Evolutionary conservation across 2,797 vertebrate species (phyloP).

Genomic region (Lithobates sylvaticus): DNA sequence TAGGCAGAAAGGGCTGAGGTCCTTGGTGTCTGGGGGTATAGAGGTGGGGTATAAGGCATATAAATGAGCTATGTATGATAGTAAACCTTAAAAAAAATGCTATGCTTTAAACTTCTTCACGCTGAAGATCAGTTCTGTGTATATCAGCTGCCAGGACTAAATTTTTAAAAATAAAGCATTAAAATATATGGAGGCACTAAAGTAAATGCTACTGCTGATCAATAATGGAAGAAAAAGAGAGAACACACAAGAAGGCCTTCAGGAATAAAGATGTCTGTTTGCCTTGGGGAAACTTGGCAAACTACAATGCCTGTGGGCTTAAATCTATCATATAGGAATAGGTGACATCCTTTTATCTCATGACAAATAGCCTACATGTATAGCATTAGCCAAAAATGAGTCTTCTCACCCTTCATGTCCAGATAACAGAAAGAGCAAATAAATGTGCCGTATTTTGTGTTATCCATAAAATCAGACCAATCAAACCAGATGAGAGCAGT

Average conservation of each 20-base stretch:
- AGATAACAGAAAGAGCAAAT: conserved; percentile 53
- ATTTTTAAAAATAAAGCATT: background rate
- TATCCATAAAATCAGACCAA: conserved; percentile 58
- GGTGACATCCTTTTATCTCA: conserved; percentile 67
- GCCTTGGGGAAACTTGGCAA: conserved; percentile 74
- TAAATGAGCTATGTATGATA: too few species aligned
- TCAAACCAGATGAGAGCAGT: conserved; percentile 61
- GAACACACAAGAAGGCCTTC: conserved; percentile 72
- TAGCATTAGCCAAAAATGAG: conserved; percentile 59
- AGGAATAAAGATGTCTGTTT: conserved; percentile 69
- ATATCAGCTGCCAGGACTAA: too few species aligned
- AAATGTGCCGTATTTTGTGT: conserved; percentile 68
- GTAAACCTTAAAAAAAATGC: too few species aligned
- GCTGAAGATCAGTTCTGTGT: too few species aligned
- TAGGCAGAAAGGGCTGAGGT: too few species aligned
- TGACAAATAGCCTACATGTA: conserved; percentile 59
- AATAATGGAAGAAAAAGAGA: conserved; percentile 74
- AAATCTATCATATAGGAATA: conserved; percentile 67
- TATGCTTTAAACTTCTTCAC: too few species aligned
- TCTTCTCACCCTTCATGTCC: conserved; percentile 7
- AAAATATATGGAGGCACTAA: conserved; percentile 74
- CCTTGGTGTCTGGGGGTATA: too few species aligned
- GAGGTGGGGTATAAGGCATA: too few species aligned
- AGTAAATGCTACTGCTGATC: conserved; percentile 81
- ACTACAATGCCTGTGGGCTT: conserved; percentile 66